Conservation (phyloP, 2,113 vertebrate species). For the Passer domesticus region DNA sequence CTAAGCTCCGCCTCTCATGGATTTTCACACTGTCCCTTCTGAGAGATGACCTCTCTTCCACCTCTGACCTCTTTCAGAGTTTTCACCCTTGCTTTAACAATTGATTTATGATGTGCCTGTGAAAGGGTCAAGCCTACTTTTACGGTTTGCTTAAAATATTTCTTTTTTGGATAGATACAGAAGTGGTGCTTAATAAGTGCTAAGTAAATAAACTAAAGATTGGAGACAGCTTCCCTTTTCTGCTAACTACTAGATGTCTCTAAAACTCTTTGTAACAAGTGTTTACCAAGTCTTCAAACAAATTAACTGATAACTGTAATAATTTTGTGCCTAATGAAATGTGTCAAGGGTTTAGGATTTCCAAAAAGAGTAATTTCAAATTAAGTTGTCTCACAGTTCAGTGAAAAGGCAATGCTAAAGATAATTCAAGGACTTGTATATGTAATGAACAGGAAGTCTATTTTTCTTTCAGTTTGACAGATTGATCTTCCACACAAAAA, state of each 20-base stretch:
- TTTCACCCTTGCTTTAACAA: conserved; percentile 82
- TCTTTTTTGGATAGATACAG: conserved; percentile 77
- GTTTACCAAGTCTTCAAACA: conserved; percentile 71
- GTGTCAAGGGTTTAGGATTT: conserved; percentile 61
- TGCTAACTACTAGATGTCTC: conserved; percentile 51
- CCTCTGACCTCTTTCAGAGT: conserved; percentile 81
- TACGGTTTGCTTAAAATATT: conserved; percentile 85
- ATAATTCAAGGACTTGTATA: conserved; percentile 61
- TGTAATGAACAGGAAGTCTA: conserved; percentile 57
- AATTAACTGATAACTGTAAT: conserved; percentile 74
- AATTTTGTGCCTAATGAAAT: conserved; percentile 72
- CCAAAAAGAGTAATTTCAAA: conserved; percentile 62
- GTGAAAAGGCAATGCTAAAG: conserved; percentile 48
- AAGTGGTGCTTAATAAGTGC: conserved; percentile 77
- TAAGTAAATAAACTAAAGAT: conserved; percentile 74
- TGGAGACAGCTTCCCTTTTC: conserved; percentile 71
- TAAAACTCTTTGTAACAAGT: conserved; percentile 59
- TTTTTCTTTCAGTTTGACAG: conserved; percentile 68
- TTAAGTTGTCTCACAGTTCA: conserved; percentile 62
- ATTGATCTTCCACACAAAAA: not conserved
- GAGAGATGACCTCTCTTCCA: conserved; percentile 78
- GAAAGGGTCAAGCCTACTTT: conserved; percentile 84
- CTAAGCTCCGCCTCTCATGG: conserved; percentile 62
- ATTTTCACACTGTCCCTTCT: conserved; percentile 72
- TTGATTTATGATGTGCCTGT: conserved; percentile 82